Base-by-base conservation (phyloP, 2,888 invertebrate genomes). In the Cosmia trapezina region DNA sequence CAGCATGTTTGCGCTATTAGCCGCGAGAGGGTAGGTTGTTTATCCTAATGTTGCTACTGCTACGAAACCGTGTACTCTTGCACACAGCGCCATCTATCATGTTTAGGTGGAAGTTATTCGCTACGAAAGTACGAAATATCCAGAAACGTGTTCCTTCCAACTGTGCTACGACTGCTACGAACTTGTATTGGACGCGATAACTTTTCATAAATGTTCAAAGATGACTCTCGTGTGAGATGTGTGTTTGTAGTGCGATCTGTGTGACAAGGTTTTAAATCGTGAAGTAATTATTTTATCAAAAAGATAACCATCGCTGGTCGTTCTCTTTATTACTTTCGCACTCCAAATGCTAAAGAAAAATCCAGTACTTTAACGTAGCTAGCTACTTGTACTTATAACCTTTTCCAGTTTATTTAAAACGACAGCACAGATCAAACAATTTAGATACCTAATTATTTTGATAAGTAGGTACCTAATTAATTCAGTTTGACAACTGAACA, bases 1-100 rank as follows among this genome's bases (percentile, higher is more conserved):
- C 81, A 86, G 81, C 66, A 74, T 67, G 64, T 79, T 85, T 76
- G 70, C 60, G 78, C 75, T 73, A 81, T 72, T 70, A 76, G 68
- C 72, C 73, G 62, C 66, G 37, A 83, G 82, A 78, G 78, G 84
- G 76, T 81, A 69, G 68, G 51, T 66, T 49, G 73, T 33, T 59
- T 45, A 41, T 59, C 65, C 45, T 53, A 65, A 63, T 65, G 17
- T 56, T 60, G 5, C 41, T 33, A 6, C 12, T 33, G 37, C 22
- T n/a, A 45, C 1, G 4, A 41, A 12, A 28, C 28, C 28, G 28
- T 28, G 28, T 28, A 17, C 0, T 54, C 12, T 65, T 75, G 53
- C 9, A 70, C 9, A 19, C 43, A 84, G 83, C 62, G 80, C 81
- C 86, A 86, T 78, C 86, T 86, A 67, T 61, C 37, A 57, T 4